Conservation (phyloP, 2,888 invertebrate genomes). For the Caenorhabditis sinica region DNA sequence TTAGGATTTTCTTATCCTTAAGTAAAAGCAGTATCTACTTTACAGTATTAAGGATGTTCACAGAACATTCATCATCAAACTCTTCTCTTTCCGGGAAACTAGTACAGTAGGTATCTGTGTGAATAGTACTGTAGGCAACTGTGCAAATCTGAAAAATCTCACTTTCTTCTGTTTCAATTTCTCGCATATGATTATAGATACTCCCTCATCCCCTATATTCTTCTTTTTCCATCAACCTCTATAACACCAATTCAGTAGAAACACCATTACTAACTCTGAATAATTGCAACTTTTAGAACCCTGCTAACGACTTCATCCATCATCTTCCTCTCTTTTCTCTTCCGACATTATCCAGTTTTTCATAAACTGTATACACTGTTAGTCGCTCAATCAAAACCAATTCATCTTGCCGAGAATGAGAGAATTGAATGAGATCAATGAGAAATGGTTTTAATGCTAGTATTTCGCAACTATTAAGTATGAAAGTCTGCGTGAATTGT, state of each 20-base stretch:
- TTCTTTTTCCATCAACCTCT: neutral
- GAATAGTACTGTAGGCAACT: too few species aligned
- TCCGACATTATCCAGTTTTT: neutral
- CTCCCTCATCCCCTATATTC: too few species aligned
- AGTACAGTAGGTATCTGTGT: too few species aligned
- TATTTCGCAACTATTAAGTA: conserved; percentile 4
- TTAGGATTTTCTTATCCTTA: too few species aligned
- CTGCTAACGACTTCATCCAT: conserved; percentile 1
- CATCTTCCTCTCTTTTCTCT: neutral
- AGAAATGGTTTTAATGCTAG: conserved; percentile 1
- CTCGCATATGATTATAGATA: too few species aligned
- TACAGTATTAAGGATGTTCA: too few species aligned
- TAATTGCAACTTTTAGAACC: neutral
- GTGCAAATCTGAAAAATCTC: too few species aligned
- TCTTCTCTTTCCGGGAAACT: too few species aligned
- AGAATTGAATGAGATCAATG: conserved; percentile 6
- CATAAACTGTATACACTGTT: conserved; percentile 11
- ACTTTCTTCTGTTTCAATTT: too few species aligned
- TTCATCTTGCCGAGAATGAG: neutral
- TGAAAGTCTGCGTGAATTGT: neutral
- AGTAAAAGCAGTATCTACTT: too few species aligned
- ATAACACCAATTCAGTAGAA: neutral
- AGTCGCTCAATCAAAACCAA: conserved; percentile 1
- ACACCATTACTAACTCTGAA: neutral
- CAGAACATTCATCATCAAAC: too few species aligned